Percentiles rank a stretch among this genome's conserved stretches.
phyloP scores from a whole-genome alignment of 2,888 invertebrate genomes.

The Scrobipalpa atriplicella region DNA sequence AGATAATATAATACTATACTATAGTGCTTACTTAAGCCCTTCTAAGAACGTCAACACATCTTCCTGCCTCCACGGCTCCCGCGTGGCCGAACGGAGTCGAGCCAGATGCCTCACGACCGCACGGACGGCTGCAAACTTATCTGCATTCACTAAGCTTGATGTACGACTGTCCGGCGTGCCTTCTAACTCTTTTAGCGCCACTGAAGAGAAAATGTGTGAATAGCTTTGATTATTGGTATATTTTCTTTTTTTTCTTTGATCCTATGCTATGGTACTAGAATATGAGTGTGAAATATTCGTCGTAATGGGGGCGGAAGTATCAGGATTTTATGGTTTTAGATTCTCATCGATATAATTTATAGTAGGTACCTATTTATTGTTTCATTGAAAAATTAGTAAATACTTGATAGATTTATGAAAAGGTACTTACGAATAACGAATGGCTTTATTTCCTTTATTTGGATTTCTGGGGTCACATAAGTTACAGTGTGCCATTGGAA shows the following conservation, averaged over 20 bases:
- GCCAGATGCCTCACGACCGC: constrained; percentile 66
- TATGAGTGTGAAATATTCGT: not conserved
- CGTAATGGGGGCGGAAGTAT: not conserved
- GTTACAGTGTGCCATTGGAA: constrained; percentile 65
- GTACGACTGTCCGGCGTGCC: constrained; percentile 70
- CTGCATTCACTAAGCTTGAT: constrained; percentile 65
- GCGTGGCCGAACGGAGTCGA: constrained; percentile 56
- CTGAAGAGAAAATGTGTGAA: constrained; percentile 47
- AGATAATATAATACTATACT: constrained; percentile 19
- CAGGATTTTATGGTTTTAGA: not conserved
- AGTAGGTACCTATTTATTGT: no score
- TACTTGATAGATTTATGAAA: not conserved
- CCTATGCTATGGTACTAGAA: no score
- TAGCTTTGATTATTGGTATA: no score
- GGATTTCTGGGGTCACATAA: constrained; percentile 68
- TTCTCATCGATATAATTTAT: no score
- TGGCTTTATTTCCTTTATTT: constrained; percentile 75
- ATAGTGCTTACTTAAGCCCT: constrained; percentile 54
- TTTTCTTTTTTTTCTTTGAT: no score
- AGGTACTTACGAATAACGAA: constrained; percentile 67
- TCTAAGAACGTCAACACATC: constrained; percentile 65
- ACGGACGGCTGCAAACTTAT: constrained; percentile 71
- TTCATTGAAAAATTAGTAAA: not conserved
- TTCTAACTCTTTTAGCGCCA: constrained; percentile 73
- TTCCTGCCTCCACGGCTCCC: constrained; percentile 54